Evolutionary conservation across 2,888 invertebrate genomes (phyloP).

Genomic region (Pseudococcus longispinus): DNA sequence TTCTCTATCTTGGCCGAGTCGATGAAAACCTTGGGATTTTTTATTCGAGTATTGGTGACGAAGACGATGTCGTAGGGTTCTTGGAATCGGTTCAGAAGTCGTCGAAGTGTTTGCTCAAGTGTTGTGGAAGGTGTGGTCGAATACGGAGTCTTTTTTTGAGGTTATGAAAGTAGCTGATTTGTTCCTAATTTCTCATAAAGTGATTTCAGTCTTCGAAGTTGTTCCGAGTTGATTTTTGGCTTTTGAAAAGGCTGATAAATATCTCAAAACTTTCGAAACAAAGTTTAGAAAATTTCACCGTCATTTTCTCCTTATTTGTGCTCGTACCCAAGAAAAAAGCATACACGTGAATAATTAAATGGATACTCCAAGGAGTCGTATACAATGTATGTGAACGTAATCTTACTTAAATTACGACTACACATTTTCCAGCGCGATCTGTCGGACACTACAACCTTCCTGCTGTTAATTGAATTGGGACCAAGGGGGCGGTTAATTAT

Average conservation of each 20-base stretch:
- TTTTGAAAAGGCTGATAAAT: too few species aligned
- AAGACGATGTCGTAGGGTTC: neutral
- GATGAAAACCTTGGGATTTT: neutral
- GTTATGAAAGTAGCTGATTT: too few species aligned
- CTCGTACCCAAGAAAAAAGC: neutral
- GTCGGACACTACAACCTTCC: neutral
- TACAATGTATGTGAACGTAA: neutral
- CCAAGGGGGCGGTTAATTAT: neutral
- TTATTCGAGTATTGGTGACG: neutral
- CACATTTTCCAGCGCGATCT: neutral
- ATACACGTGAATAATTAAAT: neutral
- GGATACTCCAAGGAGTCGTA: neutral
- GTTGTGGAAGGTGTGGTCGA: too few species aligned
- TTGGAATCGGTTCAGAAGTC: neutral
- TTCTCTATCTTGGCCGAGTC: too few species aligned
- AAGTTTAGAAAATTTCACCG: neutral
- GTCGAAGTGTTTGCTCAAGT: neutral
- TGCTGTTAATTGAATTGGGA: slow-evolving; percentile 11
- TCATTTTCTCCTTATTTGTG: neutral
- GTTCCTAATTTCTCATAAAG: too few species aligned
- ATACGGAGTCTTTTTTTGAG: too few species aligned
- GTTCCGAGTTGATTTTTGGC: too few species aligned
- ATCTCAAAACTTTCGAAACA: neutral
- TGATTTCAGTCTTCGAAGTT: too few species aligned
- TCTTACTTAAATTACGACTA: neutral